A percentile compares a stretch with the other conserved stretches of the same genome.
Conservation (phyloP, 2,113 vertebrate species). For the Columbina picui region DNA sequence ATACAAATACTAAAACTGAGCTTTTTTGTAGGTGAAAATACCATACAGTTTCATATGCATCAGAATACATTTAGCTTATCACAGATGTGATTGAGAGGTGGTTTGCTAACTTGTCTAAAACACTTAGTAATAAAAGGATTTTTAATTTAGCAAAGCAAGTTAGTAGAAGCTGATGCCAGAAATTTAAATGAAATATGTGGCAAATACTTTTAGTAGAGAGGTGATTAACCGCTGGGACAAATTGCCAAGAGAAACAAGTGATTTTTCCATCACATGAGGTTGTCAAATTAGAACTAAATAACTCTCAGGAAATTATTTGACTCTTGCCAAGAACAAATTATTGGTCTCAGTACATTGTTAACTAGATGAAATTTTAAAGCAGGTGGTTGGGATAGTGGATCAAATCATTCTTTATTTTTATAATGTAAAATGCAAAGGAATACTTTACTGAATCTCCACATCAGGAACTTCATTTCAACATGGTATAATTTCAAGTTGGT, state of each 20-base stretch:
- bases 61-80: background rate
- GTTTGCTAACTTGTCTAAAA: slow-evolving; percentile 55
- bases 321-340: slow-evolving; percentile 69
- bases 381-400: slow-evolving; percentile 22
- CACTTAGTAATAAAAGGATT: slow-evolving; percentile 53
- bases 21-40: background rate
- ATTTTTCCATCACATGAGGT: slow-evolving; percentile 66
- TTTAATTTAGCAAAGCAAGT: slow-evolving; percentile 60
- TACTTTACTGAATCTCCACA: background rate
- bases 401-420: background rate
- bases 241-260: slow-evolving; percentile 70
- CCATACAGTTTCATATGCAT: background rate
- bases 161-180: slow-evolving; percentile 52
- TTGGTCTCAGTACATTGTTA: slow-evolving; percentile 60
- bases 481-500: background rate
- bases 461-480: background rate
- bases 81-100: slow-evolving; percentile 34
- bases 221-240: slow-evolving; percentile 64
- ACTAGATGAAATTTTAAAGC: slow-evolving; percentile 50
- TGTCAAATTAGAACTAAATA: slow-evolving; percentile 70
- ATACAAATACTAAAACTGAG: background rate
- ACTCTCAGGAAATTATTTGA: slow-evolving; percentile 61
- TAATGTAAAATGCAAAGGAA: slow-evolving; percentile 1
- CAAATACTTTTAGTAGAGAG: slow-evolving; percentile 55
- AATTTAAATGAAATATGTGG: slow-evolving; percentile 62